phyloP scores from a whole-genome alignment of 2,888 invertebrate genomes.

The Philereme transversata region DNA sequence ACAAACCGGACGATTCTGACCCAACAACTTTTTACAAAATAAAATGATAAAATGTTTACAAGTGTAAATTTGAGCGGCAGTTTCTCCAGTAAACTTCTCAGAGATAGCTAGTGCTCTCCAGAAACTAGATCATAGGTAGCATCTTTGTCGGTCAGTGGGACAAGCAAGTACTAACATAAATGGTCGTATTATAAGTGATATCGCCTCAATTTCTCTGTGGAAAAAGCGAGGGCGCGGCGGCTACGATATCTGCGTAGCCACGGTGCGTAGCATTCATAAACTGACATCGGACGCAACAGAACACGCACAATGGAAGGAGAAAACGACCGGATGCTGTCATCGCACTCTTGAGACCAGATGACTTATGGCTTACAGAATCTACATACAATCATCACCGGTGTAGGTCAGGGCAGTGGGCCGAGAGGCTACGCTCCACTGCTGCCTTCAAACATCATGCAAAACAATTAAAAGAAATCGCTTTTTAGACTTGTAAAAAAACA shows the following conservation, averaged over 20 bases:
- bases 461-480: constrained; percentile 26
- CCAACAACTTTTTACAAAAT: too few relatives aligned
- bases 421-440: constrained; percentile 48
- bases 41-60: too few relatives aligned
- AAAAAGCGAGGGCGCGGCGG: constrained; percentile 50
- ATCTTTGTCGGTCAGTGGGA: constrained; percentile 71
- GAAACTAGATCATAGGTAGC: constrained; percentile 49
- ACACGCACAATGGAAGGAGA: constrained; percentile 68
- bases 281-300: constrained; percentile 37
- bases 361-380: constrained; percentile 80
- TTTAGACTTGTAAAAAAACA: not conserved
- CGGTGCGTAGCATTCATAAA: constrained; percentile 22
- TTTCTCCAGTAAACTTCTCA: constrained; percentile 14
- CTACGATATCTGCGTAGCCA: constrained; percentile 33
- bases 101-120: constrained; percentile 30
- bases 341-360: constrained; percentile 60
- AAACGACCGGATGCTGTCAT: constrained; percentile 78
- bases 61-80: constrained; percentile 1
- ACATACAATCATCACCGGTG: constrained; percentile 79
- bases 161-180: constrained; percentile 57
- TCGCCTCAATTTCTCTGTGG: constrained; percentile 72
- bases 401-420: constrained; percentile 80
- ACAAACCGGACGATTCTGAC: too few relatives aligned
- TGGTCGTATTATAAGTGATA: constrained; percentile 65
- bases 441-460: constrained; percentile 25